These are phyloP conservation scores for Coecobrya sp. DNA, from an alignment of 2,888 invertebrate species.

Conservation along the genomic window DNA sequence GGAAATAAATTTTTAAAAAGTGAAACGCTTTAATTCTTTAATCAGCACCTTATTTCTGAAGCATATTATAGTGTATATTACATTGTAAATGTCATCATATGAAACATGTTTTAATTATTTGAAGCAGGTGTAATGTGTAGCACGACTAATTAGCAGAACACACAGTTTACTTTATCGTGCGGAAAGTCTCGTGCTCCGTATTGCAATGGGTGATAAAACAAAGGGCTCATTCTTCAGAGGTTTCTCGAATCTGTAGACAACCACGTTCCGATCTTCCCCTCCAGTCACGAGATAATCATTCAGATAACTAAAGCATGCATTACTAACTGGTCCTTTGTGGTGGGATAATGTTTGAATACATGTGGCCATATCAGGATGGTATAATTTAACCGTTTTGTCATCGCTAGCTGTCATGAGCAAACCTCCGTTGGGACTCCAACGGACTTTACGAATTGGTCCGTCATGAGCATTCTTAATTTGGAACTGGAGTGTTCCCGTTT, in stretches of 20 bases:
- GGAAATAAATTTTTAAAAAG: slow-evolving; percentile 58
- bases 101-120: neutral
- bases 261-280: slow-evolving; percentile 93
- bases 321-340: slow-evolving; percentile 94
- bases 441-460: slow-evolving; percentile 89
- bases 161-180: slow-evolving; percentile 19
- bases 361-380: slow-evolving; percentile 90
- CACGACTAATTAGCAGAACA: no score
- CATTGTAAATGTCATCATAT: neutral
- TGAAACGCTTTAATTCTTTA: neutral
- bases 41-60: neutral
- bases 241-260: slow-evolving; percentile 67
- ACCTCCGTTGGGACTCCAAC: slow-evolving; percentile 94
- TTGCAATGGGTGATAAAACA: slow-evolving; percentile 48
- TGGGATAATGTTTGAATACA: slow-evolving; percentile 93
- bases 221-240: slow-evolving; percentile 68
- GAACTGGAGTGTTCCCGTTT: slow-evolving; percentile 83
- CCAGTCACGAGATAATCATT: slow-evolving; percentile 94
- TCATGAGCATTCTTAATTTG: slow-evolving; percentile 76
- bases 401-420: slow-evolving; percentile 93
- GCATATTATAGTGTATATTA: neutral
- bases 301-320: slow-evolving; percentile 93
- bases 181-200: slow-evolving; percentile 60
- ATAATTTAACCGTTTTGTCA: slow-evolving; percentile 92
- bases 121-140: no score